Percentiles rank a stretch among this genome's conserved stretches.
Evolutionary conservation across 2,888 invertebrate species (phyloP).

Genomic region (Limnephilus lunatus): DNA sequence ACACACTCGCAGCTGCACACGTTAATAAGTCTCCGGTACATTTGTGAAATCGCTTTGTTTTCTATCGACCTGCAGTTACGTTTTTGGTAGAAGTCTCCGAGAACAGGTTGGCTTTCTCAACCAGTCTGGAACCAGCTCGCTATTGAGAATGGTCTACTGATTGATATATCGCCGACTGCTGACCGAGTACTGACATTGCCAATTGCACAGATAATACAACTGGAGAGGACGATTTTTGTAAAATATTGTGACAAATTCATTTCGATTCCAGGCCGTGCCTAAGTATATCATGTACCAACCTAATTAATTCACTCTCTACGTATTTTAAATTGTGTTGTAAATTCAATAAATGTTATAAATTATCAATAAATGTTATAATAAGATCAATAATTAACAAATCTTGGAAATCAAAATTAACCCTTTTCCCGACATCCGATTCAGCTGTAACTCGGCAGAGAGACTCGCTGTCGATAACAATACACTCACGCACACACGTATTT

Average conservation of each 20-base stretch:
- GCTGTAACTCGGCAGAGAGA: too few relatives aligned
- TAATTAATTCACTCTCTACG: too few relatives aligned
- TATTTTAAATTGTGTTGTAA: too few relatives aligned
- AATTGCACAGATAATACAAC: background rate
- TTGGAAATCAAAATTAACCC: too few relatives aligned
- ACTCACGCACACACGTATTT: too few relatives aligned
- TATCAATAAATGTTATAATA: too few relatives aligned
- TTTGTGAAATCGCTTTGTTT: conserved; percentile 42
- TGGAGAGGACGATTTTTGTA: background rate
- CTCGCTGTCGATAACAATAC: too few relatives aligned
- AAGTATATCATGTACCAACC: background rate
- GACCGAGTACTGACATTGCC: conserved; percentile 32
- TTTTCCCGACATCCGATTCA: too few relatives aligned
- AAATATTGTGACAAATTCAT: background rate
- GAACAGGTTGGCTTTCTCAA: conserved; percentile 39
- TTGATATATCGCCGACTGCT: conserved; percentile 34
- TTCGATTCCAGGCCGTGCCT: background rate
- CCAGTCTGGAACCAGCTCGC: conserved; percentile 2
- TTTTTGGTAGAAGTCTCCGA: conserved; percentile 30
- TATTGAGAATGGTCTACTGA: conserved; percentile 28
- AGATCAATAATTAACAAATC: too few relatives aligned
- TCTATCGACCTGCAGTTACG: conserved; percentile 17
- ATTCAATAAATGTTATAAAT: too few relatives aligned
- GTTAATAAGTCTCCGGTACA: background rate
- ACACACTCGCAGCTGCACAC: background rate